phyloP scores from a whole-genome alignment of 2,888 invertebrate genomes.

The Charanyca ferruginea region DNA sequence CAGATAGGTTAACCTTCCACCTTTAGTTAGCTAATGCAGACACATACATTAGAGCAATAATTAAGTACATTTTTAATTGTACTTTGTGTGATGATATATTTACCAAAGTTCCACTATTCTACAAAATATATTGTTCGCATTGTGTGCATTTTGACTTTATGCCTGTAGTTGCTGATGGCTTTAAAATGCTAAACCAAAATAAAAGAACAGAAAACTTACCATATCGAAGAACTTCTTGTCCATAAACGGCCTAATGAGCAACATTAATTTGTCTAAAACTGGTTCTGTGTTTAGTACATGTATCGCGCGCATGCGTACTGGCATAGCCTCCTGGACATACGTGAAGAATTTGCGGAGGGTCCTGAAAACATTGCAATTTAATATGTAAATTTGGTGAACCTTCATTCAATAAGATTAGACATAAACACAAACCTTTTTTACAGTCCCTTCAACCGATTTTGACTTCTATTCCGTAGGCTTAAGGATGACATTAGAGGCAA shows the following conservation, averaged over 20 bases:
- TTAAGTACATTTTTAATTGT: neutral
- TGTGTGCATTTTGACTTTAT: too few species aligned
- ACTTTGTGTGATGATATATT: neutral
- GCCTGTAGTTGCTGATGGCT: neutral
- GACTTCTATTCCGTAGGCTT: too few species aligned
- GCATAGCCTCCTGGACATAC: constrained; percentile 93
- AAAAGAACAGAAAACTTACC: constrained; percentile 73
- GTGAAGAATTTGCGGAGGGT: constrained; percentile 92
- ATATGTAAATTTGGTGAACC: constrained; percentile 1
- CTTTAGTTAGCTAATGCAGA: neutral
- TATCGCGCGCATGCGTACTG: constrained; percentile 92
- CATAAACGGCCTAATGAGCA: constrained; percentile 91
- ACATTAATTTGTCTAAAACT: constrained; percentile 91
- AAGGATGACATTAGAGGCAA: too few species aligned
- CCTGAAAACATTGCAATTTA: constrained; percentile 72
- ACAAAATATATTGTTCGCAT: too few species aligned
- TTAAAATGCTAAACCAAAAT: neutral
- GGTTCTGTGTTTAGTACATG: constrained; percentile 93
- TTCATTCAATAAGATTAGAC: too few species aligned
- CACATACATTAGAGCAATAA: neutral
- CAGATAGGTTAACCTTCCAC: neutral
- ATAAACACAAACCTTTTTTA: too few species aligned
- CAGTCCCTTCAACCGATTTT: too few species aligned
- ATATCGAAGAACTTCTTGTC: constrained; percentile 90
- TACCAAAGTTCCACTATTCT: neutral